Evolutionary conservation across 2,113 vertebrate genomes (phyloP).

Genomic region (Corythoichthys intestinalis): DNA sequence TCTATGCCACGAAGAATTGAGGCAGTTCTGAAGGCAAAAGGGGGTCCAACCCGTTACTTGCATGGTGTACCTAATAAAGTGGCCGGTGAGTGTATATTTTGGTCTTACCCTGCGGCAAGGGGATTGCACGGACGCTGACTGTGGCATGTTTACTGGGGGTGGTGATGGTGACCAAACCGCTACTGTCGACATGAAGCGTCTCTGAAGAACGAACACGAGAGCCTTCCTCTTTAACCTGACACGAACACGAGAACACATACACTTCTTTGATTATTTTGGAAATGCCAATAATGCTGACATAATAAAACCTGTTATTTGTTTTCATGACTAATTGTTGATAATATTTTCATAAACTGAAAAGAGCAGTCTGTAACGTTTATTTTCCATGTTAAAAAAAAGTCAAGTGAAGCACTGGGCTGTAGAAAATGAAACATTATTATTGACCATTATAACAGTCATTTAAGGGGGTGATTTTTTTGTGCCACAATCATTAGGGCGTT

Average conservation of each 20-base stretch:
- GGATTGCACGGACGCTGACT: slow-evolving; percentile 79
- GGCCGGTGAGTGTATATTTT: background rate
- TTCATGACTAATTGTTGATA: background rate
- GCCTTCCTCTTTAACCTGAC: slow-evolving; percentile 77
- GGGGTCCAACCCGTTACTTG: too few relatives aligned
- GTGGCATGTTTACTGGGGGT: slow-evolving; percentile 87
- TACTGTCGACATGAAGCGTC: slow-evolving; percentile 80
- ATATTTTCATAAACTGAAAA: background rate
- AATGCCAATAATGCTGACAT: background rate
- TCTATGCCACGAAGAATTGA: too few relatives aligned
- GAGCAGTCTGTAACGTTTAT: background rate
- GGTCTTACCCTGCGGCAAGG: slow-evolving; percentile 80
- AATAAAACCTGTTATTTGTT: background rate
- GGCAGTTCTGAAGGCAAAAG: too few relatives aligned
- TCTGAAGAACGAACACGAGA: slow-evolving; percentile 76
- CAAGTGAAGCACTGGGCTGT: too few relatives aligned
- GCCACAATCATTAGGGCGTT: too few relatives aligned
- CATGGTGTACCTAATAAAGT: too few relatives aligned
- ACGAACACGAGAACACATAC: background rate
- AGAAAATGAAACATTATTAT: too few relatives aligned
- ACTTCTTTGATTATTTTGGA: background rate
- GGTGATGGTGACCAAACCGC: slow-evolving; percentile 83
- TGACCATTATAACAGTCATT: too few relatives aligned
- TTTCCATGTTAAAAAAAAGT: background rate
- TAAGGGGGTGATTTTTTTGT: too few relatives aligned